These are phyloP conservation scores for Colletes gigas DNA, from an alignment of 1,140 invertebrate species.

Conservation along the genomic window DNA sequence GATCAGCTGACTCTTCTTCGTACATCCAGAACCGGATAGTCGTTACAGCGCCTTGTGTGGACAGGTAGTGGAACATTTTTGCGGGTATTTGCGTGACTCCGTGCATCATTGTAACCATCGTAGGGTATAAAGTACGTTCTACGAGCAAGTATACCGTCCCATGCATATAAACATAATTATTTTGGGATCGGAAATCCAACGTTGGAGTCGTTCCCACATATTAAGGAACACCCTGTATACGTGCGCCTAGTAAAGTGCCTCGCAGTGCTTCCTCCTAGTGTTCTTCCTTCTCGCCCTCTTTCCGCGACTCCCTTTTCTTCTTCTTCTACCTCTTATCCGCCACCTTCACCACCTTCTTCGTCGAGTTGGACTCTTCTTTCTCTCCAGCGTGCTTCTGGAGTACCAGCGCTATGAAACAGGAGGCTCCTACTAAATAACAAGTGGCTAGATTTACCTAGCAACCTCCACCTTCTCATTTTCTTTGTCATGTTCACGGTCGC, in stretches of 20 bases:
- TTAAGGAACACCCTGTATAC: conserved; percentile 20
- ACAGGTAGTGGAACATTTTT: no score
- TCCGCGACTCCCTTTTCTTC: conserved; percentile 25
- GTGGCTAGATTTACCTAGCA: conserved; percentile 62
- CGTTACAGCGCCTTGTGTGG: no score
- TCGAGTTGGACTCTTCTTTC: conserved; percentile 49
- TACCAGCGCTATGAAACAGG: conserved; percentile 49
- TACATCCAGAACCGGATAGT: no score
- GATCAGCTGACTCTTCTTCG: no score
- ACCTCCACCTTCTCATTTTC: conserved; percentile 23
- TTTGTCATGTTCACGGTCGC: conserved; percentile 35
- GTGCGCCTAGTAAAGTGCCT: conserved; percentile 51
- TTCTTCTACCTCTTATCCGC: conserved; percentile 32
- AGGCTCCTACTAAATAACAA: conserved; percentile 71
- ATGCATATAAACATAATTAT: no score
- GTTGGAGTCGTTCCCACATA: not conserved
- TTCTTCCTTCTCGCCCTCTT: not conserved
- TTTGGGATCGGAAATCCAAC: not conserved
- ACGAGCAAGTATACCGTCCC: no score
- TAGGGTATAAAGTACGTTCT: no score
- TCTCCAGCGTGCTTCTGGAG: conserved; percentile 49
- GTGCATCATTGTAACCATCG: no score
- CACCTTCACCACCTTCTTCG: conserved; percentile 27
- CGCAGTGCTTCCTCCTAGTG: conserved; percentile 32
- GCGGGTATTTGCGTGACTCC: no score